Conservation (phyloP, 35 echinoderm and acorn worm genomes). For the Apostichopus californicus region DNA sequence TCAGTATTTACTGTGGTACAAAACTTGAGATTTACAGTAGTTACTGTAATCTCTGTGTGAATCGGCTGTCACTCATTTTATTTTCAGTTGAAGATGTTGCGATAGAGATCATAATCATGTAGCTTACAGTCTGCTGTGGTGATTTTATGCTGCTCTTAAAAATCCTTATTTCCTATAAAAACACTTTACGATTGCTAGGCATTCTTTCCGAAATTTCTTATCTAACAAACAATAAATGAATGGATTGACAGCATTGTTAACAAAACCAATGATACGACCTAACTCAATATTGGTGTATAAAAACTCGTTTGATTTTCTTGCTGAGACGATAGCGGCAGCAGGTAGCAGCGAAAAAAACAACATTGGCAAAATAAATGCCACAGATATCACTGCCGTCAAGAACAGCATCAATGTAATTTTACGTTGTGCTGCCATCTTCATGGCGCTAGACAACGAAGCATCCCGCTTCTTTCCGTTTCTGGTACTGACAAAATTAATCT, state of each 20-base stretch:
- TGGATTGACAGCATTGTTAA: constrained; percentile 30
- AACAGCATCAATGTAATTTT: constrained; percentile 26
- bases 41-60: no score
- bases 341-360: background rate
- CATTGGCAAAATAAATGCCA: background rate
- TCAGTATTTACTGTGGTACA: no score
- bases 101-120: no score
- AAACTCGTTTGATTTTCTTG: constrained; percentile 1
- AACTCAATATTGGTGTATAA: background rate
- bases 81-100: no score
- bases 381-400: background rate
- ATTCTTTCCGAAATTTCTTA: constrained; percentile 23
- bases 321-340: background rate
- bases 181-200: background rate
- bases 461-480: no score
- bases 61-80: no score
- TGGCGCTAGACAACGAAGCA: background rate
- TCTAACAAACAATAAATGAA: constrained; percentile 39
- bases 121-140: no score
- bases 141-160: no score
- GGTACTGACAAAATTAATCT: no score
- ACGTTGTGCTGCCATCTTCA: background rate
- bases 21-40: no score
- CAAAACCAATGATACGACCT: background rate
- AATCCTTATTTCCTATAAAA: background rate